Evolutionary conservation across 2,888 invertebrate genomes (phyloP).

Genomic region (Lacanobia oleracea): DNA sequence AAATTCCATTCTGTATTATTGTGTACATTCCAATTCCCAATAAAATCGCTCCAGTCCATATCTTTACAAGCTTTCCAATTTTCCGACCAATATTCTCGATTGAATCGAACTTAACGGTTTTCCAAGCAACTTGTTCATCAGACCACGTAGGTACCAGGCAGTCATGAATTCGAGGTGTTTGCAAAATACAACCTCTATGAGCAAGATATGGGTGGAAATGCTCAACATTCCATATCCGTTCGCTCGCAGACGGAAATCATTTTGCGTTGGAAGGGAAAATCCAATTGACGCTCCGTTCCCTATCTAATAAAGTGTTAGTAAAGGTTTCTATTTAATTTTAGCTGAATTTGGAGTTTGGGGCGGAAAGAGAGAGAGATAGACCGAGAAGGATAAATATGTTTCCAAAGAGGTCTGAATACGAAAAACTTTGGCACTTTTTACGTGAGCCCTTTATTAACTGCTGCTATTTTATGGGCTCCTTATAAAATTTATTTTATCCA

Average conservation of each 20-base stretch:
- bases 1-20: neutral
- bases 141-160: constrained; percentile 66
- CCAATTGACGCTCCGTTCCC: constrained; percentile 61
- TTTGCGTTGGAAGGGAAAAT: constrained; percentile 62
- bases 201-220: constrained; percentile 54
- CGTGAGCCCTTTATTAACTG: constrained; percentile 11
- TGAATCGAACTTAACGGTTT: constrained; percentile 38
- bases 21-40: constrained; percentile 3
- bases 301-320: constrained; percentile 48
- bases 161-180: constrained; percentile 63
- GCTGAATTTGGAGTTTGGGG: constrained; percentile 30
- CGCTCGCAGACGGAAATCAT: constrained; percentile 63
- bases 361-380: constrained; percentile 28
- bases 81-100: constrained; percentile 33
- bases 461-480: neutral
- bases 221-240: constrained; percentile 72
- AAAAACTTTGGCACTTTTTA: constrained; percentile 11
- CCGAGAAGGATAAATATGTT: constrained; percentile 47
- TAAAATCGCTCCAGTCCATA: constrained; percentile 22
- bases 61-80: constrained; percentile 36
- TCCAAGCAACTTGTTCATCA: constrained; percentile 43
- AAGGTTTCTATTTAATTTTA: constrained; percentile 49
- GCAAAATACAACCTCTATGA: constrained; percentile 30
- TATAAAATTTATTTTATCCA: neutral
- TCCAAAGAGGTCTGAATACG: constrained; percentile 20